phyloP scores from a whole-genome alignment of 2,888 invertebrate species.

The Agriopis leucophaearia region DNA sequence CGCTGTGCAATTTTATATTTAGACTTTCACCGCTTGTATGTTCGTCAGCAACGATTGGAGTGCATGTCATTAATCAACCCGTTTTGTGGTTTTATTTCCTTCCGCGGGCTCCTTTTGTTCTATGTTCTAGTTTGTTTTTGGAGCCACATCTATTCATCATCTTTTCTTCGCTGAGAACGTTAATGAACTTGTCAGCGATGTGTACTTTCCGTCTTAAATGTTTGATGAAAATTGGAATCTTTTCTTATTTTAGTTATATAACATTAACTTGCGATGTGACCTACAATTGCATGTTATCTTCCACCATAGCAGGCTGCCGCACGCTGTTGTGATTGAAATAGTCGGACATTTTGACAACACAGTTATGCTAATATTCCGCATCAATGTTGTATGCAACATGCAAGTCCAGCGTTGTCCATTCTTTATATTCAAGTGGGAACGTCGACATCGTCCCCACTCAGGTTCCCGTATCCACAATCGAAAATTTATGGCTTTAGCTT shows the following conservation, averaged over 20 bases:
- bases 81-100: conserved; percentile 37
- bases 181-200: conserved; percentile 25
- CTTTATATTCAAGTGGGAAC: conserved; percentile 51
- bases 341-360: conserved; percentile 3
- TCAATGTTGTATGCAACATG: conserved; percentile 43
- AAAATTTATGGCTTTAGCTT: conserved; percentile 59
- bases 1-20: conserved; percentile 50
- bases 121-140: conserved; percentile 23
- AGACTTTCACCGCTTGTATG: conserved; percentile 54
- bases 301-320: too few species aligned
- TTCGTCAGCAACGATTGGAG: conserved; percentile 39
- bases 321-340: not conserved
- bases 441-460: conserved; percentile 24
- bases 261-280: not conserved
- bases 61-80: conserved; percentile 41
- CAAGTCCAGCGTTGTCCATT: conserved; percentile 46
- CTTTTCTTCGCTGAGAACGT: conserved; percentile 14
- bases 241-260: not conserved
- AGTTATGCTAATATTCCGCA: conserved; percentile 28
- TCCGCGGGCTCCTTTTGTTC: conserved; percentile 28
- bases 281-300: not conserved
- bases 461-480: conserved; percentile 52
- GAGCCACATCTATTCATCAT: conserved; percentile 28
- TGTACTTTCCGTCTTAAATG: conserved; percentile 1
- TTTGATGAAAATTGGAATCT: not conserved